phyloP scores from a whole-genome alignment of 1,140 invertebrate species.

The Holotrichia oblita region DNA sequence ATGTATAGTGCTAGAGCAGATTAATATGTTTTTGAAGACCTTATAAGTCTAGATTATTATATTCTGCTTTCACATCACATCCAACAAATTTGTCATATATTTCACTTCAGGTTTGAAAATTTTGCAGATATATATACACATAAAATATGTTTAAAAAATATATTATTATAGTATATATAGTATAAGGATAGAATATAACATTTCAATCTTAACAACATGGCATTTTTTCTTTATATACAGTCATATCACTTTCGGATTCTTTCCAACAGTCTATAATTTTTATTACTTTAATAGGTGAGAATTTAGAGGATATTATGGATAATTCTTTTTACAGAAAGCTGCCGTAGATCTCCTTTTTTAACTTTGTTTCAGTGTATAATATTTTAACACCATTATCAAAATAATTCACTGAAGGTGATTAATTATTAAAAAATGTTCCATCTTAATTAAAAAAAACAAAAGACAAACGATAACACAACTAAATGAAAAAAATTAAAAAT shows the following conservation, averaged over 20 bases:
- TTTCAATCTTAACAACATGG: slow-evolving; percentile 31
- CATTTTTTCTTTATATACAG: slow-evolving; percentile 6
- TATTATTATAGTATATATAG: slow-evolving; percentile 16
- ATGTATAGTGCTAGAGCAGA: too few relatives aligned
- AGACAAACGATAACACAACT: too few relatives aligned
- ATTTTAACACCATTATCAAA: too few relatives aligned
- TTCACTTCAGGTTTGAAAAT: neutral
- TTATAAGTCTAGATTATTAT: too few relatives aligned
- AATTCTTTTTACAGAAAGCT: neutral
- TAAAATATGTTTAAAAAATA: slow-evolving; percentile 37
- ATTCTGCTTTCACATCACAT: too few relatives aligned
- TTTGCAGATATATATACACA: slow-evolving; percentile 30
- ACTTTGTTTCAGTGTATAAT: neutral
- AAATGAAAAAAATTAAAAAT: neutral
- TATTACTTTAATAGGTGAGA: neutral
- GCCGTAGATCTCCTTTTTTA: neutral
- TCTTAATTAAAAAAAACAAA: too few relatives aligned
- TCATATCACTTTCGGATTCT: slow-evolving; percentile 32
- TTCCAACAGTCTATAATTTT: slow-evolving; percentile 6
- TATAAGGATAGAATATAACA: slow-evolving; percentile 8
- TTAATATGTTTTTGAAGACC: too few relatives aligned
- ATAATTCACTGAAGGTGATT: too few relatives aligned
- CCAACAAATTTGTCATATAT: too few relatives aligned
- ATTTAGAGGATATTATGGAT: slow-evolving; percentile 32
- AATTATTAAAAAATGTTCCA: too few relatives aligned